Percentiles rank a stretch among this genome's conserved stretches.
Evolutionary conservation across 2,888 invertebrate species (phyloP).

Genomic region (Drepanosiphum platanoidis): DNA sequence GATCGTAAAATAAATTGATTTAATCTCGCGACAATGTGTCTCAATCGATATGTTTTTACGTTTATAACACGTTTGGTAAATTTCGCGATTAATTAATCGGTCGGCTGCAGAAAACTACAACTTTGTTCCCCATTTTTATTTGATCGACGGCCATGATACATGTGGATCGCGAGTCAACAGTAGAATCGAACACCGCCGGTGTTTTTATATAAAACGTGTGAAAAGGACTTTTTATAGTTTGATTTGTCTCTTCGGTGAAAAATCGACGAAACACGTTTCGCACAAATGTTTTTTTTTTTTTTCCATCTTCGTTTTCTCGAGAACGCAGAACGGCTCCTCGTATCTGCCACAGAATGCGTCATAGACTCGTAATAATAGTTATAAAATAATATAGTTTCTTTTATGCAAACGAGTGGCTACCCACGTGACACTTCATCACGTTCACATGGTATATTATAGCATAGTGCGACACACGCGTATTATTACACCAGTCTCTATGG

Average conservation of each 20-base stretch:
- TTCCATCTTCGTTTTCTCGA: background rate
- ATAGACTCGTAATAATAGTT: background rate
- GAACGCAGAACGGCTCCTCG: background rate
- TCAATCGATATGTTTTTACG: too few relatives aligned
- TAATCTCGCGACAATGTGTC: too few relatives aligned
- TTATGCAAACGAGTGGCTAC: background rate
- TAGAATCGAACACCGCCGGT: background rate
- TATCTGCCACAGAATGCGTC: background rate
- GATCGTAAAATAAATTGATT: too few relatives aligned
- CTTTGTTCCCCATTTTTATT: too few relatives aligned
- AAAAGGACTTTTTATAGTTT: background rate
- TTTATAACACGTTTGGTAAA: too few relatives aligned
- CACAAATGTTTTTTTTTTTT: background rate
- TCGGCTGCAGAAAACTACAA: too few relatives aligned
- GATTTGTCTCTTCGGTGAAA: background rate
- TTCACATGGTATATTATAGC: background rate
- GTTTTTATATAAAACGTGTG: too few relatives aligned
- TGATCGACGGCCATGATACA: background rate
- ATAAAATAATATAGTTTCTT: background rate
- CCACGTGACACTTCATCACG: background rate
- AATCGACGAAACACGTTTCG: background rate
- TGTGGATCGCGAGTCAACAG: background rate
- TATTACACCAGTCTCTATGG: background rate
- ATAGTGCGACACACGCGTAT: background rate
- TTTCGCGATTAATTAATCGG: too few relatives aligned